Base-by-base conservation (phyloP, 2,888 invertebrate species). In the Nomada flava region DNA sequence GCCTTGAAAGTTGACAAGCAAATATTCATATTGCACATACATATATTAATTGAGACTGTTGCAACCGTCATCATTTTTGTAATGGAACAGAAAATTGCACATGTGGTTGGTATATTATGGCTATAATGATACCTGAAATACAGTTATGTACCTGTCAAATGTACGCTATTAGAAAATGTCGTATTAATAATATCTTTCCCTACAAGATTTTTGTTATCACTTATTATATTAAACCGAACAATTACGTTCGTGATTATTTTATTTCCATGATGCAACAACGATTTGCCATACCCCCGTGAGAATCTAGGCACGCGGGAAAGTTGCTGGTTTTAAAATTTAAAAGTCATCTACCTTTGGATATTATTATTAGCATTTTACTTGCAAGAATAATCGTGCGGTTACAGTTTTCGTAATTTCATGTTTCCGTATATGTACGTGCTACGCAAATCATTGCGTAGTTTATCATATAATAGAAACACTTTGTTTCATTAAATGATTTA, bases 221-320 rank as follows among this genome's bases (percentile, higher is more conserved):
- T 47, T 26, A 64, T 47, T 47, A 47, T 15, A n/a, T 23, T 63
- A 44, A 20, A 11, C 23, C n/a, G 13, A 1, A 5, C 15, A 62
- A 23, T n/a, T 52, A 3, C 20, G 42, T 36, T 20, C 5, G 10
- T 52, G n/a, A 52, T n/a, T n/a, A 26, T 64, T 26, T 47, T 55
- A 36, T 64, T 1, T 29, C 10, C 0, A 53, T 29, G 9, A 0
- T 18, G n/a, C 18, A 57, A 36, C 36, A 67, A 53, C 11, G n/a
- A 15, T 44, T 15, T 62, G 20, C 5, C 23, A 18, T 44, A 23
- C 20, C 20, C 26, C n/a, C 23, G n/a, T 11, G 23, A 50, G 50
- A 71, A 71, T 76, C 15, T 26, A 13, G 13, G 59, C 18, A 36
- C 15, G 9, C 63, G 76, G 44, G 76, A 73, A 77, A 77, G 65